These are phyloP conservation scores for Suillia variegata DNA, from an alignment of 2,888 invertebrate species.

Conservation along the genomic window DNA sequence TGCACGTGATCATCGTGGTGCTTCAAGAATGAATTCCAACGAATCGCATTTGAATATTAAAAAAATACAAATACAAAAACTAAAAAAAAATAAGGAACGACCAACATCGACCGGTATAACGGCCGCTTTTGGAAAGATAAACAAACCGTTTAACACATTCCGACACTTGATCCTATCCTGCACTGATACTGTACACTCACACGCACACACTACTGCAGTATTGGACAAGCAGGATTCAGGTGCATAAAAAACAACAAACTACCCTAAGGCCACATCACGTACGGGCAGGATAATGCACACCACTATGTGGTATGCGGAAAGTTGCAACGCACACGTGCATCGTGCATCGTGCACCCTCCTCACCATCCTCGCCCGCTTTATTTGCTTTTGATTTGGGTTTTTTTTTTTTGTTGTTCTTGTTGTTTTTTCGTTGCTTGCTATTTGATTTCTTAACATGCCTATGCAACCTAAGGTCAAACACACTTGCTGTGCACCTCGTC, in stretches of 20 bases:
- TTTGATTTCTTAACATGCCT: no score
- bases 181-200: no score
- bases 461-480: no score
- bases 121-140: neutral
- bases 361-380: neutral
- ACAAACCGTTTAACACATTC: constrained; percentile 4
- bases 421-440: no score
- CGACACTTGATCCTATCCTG: constrained; percentile 18
- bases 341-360: neutral
- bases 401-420: no score
- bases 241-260: constrained; percentile 7
- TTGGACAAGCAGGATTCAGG: no score
- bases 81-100: neutral
- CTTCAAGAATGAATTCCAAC: no score
- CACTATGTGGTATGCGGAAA: no score
- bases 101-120: neutral
- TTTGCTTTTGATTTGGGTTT: constrained; percentile 5
- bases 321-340: no score
- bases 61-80: neutral
- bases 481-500: neutral
- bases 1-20: neutral
- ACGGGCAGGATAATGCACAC: no score
- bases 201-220: neutral
- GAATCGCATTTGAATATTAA: constrained; percentile 6
- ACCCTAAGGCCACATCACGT: neutral